These are phyloP conservation scores for Lycophotia porphyrea DNA, from an alignment of 2,888 invertebrate species.

Conservation along the genomic window DNA sequence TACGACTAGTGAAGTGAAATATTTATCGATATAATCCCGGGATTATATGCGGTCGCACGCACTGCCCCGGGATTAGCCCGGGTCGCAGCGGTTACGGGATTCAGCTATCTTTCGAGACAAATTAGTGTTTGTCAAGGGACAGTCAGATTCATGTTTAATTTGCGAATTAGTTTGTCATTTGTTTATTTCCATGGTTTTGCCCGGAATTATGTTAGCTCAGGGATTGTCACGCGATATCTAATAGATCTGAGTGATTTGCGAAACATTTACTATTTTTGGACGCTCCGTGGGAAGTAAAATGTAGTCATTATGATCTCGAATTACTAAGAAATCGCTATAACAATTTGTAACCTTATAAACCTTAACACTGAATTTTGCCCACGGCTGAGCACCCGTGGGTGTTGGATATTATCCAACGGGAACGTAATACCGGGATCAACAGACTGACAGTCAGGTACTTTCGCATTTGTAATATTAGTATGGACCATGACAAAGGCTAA, in stretches of 20 bases:
- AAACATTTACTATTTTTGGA: constrained; percentile 4
- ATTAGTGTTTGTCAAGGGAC: constrained; percentile 65
- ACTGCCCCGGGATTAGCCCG: constrained; percentile 63
- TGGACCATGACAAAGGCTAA: not conserved
- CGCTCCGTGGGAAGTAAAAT: not conserved
- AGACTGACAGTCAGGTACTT: not conserved
- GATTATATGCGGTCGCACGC: constrained; percentile 68
- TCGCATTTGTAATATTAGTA: not conserved
- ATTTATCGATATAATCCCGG: constrained; percentile 70
- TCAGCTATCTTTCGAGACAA: constrained; percentile 66
- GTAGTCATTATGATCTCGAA: not conserved
- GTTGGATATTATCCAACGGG: not conserved
- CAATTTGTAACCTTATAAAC: not conserved
- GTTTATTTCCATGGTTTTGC: constrained; percentile 59
- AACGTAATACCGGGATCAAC: not conserved
- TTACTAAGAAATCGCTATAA: not conserved
- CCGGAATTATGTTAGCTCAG: constrained; percentile 24
- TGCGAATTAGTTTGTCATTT: constrained; percentile 65
- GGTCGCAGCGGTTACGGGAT: constrained; percentile 60
- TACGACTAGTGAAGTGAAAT: constrained; percentile 63
- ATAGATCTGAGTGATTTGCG: constrained; percentile 43
- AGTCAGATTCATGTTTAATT: constrained; percentile 66
- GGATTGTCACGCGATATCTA: constrained; percentile 41
- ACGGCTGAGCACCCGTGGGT: not conserved
- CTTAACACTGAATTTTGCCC: not conserved